Evolutionary conservation across 2,888 invertebrate species (phyloP), one percentile per base, ranked within the genome.

Genomic region (Noctua fimbriata): DNA sequence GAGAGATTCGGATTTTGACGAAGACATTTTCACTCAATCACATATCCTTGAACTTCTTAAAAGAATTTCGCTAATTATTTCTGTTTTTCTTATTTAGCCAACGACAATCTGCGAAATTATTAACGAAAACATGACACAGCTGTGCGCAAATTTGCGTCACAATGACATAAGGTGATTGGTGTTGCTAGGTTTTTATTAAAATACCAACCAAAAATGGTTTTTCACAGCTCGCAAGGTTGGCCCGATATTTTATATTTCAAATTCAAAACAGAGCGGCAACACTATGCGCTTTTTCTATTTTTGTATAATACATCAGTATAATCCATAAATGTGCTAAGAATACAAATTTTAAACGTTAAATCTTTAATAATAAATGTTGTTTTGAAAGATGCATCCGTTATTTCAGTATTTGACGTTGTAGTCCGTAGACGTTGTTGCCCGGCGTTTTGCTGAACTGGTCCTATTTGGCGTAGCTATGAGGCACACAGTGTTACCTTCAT

Each of bases 1-100:
- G 14, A 96, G 89, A 87, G 92, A 93, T 80, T 95, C 95, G 2
- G 91, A 86, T 89, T 94, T 94, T 65, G 88, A 72, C 52, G 89
- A 78, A 86, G 93, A 90, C 94, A 94, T 94, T 84, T 88, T 92
- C 79, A 71, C 73, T 74, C 55, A 85, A 72, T 82, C 73, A 84
- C 88, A 89, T 90, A 84, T 80, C 90, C 82, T 75, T 70, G 55
- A 70, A 58, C 52, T 85, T 78, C 36, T 49, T 0, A 12, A 44
- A n/a, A n/a, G 28, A 52, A 52, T 73, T 63, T 58, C 14, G 58
- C 47, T 66, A 74, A 72, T 75, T 77, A 14, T 28, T 58, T 28
- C 52, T 65, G 32, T 75, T 85, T 77, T 78, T 76, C 49, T 76
- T 73, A 47, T 41, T 85, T 74, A 73, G 12, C 41, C 76, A 71